Conservation (phyloP, 53 echinoderm and acorn worm genomes). For the Patiria pectinifera region DNA sequence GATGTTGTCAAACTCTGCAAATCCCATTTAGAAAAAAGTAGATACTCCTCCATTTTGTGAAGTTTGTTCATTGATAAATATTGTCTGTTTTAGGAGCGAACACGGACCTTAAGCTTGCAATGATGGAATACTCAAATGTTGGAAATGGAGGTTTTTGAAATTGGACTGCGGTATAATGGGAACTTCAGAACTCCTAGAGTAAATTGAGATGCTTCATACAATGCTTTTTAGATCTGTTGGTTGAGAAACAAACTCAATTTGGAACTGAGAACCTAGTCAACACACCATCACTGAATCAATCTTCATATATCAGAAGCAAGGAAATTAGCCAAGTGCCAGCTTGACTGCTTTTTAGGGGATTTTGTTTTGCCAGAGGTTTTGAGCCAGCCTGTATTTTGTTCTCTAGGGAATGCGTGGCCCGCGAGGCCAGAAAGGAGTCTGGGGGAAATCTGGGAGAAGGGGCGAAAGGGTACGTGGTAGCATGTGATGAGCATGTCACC, state of each 20-base stretch:
- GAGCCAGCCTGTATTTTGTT: constrained; percentile 23
- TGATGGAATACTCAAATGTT: too few relatives aligned
- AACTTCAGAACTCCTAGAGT: too few relatives aligned
- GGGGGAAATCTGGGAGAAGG: constrained; percentile 64
- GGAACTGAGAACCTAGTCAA: neutral
- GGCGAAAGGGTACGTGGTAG: constrained; percentile 67
- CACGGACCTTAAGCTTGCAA: too few relatives aligned
- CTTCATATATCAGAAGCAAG: neutral
- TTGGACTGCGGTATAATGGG: too few relatives aligned
- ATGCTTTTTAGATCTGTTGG: neutral
- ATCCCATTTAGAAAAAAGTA: neutral
- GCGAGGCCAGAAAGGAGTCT: constrained; percentile 60
- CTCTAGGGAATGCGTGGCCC: constrained; percentile 48
- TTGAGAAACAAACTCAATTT: neutral
- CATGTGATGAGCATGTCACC: constrained; percentile 43
- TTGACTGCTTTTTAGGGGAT: too few relatives aligned
- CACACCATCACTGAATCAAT: neutral
- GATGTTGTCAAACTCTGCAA: neutral
- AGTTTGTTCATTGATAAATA: too few relatives aligned
- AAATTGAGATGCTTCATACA: neutral
- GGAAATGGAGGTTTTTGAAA: too few relatives aligned
- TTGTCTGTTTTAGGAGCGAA: too few relatives aligned
- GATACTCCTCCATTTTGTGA: neutral
- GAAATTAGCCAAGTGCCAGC: neutral
- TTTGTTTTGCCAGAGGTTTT: neutral